Base-by-base conservation (phyloP, 1,140 invertebrate genomes). In the Pteromalus puparum region DNA sequence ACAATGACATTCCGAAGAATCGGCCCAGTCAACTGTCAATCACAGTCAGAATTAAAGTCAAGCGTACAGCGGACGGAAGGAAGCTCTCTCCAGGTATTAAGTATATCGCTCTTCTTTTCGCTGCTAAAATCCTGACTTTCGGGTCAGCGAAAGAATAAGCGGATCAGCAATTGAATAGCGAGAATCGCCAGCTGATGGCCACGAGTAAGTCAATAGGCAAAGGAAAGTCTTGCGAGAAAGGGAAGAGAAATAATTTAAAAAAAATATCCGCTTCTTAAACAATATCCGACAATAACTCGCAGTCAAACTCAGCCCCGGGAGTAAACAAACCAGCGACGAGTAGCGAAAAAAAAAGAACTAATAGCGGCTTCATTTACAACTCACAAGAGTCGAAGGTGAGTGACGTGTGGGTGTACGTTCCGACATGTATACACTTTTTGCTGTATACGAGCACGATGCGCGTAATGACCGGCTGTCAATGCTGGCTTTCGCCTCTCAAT, bases 381-480 rank as follows among this genome's bases (percentile, higher is more conserved):
- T 61, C n/a, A 61, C 53, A 61, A n/a, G 53, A 61, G 53, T n/a
- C 53, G 18, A n/a, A 42, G 26, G 53, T 53, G 38, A 83, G 6
- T 77, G 74, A 61, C 61, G 74, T 83, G 24, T 9, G 38, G 30
- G 3, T 5, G 30, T 34, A 34, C 81, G 34, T 73, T 68, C 42
- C 21, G 21, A 26, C 26, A 12, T 21, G 1, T 26, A 48, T 30
- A 18, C 0, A n/a, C 42, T 21, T 24, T 46, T 48, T 48, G 21
- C 38, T 10, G 18, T 12, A 65, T 65, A 38, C 46, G 38, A 42
- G 18, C 4, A 65, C 61, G 65, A 12, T 7, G 28, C 28, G 21
- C 34, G 76, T 87, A 87, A 87, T 85, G 85, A 87, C 77, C 68
- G 61, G 85, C 87, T 85, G 87, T 85, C 87, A 87, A 87, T 86